Evolutionary conservation across 23 tunicate species (phyloP), one percentile per base, ranked within the genome.

Genomic region (Aplidium turbinatum): DNA sequence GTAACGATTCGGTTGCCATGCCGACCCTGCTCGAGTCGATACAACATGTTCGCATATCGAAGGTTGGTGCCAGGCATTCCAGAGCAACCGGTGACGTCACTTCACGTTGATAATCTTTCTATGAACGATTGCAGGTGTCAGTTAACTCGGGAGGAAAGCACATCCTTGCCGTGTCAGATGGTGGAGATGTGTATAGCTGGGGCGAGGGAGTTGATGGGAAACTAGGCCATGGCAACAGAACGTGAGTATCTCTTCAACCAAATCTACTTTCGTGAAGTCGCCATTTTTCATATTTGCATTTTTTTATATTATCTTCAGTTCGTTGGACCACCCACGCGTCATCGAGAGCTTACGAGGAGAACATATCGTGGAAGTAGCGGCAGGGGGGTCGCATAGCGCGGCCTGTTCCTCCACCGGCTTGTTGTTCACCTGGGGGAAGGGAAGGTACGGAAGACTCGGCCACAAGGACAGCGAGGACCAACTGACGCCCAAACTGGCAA

Each of bases 121-220:
- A 5, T 16, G 19, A n/a, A 54, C 21, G 5, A 16, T 16, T 54
- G 2, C 70, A 85, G 92, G 78, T 87, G 33, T 79, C 97, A 28
- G 92, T 85, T 11, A 84, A 90, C 35, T 72, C 97, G 3, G 97
- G 91, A 5, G 97, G 97, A 1, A 90, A 90, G 32, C 91, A 84
- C 33, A 46, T 73, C 7, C 63, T 90, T 3, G 97, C 97, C 11
- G 52, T 90, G 30, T 74, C 97, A 51, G 28, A 68, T 23, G 86
- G 73, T 22, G 97, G 97, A 38, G 86, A 84, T 21, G 86, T 90
- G 16, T 90, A 73, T 48, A 84, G 90, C 36, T 90, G 97, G 97
- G 97, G 97, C 0, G 97, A 90, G 26, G 97, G 97, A 3, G 90
- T 61, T 27, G 90, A 90, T 57, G 97, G 97, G 24, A 84, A 84